Conservation (phyloP, 2,888 invertebrate genomes). For the Tenthredo notha region DNA sequence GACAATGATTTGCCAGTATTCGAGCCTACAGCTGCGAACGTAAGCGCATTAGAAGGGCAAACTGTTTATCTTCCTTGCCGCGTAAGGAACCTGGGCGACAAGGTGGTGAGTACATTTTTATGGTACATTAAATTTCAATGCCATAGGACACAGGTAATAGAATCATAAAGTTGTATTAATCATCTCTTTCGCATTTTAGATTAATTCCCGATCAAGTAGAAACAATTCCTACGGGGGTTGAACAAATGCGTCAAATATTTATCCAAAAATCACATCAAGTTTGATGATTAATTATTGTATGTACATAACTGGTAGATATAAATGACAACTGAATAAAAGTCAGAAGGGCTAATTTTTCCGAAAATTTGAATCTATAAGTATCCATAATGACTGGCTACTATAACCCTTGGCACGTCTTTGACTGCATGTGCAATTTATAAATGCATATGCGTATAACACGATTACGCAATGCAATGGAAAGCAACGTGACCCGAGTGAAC, state of each 20-base stretch:
- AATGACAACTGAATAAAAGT: neutral
- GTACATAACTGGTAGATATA: neutral
- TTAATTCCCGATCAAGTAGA: neutral
- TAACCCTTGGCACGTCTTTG: neutral
- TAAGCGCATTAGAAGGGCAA: constrained; percentile 75
- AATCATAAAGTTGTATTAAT: no score
- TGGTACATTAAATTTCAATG: neutral
- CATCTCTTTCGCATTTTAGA: neutral
- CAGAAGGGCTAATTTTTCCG: neutral
- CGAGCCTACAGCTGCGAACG: constrained; percentile 74
- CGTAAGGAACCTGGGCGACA: constrained; percentile 73
- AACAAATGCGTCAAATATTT: neutral
- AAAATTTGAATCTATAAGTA: neutral
- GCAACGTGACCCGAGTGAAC: constrained; percentile 19
- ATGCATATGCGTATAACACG: neutral
- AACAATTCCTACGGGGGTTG: neutral
- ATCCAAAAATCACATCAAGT: neutral
- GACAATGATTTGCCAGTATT: constrained; percentile 69
- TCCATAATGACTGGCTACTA: neutral
- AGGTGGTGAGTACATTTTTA: constrained; percentile 71
- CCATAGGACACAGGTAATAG: neutral
- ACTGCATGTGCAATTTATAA: neutral
- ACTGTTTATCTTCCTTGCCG: constrained; percentile 76
- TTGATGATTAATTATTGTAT: no score
- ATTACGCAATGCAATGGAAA: constrained; percentile 6